Percentiles rank a stretch among this genome's conserved stretches.
Conservation (phyloP, 2,113 vertebrate species). For the Serinus canaria region DNA sequence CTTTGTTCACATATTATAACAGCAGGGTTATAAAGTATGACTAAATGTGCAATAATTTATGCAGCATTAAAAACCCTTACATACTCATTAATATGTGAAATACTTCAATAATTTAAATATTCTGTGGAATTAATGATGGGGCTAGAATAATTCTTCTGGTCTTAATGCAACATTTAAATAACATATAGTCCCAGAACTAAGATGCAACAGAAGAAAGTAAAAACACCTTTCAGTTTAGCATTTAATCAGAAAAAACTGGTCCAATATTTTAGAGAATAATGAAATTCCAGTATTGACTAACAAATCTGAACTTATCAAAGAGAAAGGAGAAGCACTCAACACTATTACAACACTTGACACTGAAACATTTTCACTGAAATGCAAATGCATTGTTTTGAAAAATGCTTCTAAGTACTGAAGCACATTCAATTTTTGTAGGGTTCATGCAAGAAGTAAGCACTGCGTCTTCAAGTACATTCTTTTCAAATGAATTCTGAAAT, state of each 20-base stretch:
- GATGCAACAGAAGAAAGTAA: background rate
- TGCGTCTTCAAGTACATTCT: background rate
- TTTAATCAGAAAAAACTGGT: background rate
- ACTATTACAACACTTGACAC: background rate
- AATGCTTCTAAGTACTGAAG: background rate
- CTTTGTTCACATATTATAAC: background rate
- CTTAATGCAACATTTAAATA: slow-evolving; percentile 19
- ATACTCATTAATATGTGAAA: slow-evolving; percentile 58
- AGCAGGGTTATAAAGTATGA: slow-evolving; percentile 5
- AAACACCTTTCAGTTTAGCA: slow-evolving; percentile 17
- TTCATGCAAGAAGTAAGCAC: background rate
- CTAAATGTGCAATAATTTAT: slow-evolving; percentile 23
- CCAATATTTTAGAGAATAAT: background rate
- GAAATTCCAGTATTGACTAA: background rate
- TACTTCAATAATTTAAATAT: slow-evolving; percentile 53
- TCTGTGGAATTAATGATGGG: background rate
- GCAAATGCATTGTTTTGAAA: background rate
- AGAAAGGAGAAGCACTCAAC: background rate
- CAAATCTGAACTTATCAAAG: background rate
- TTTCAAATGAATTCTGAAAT: background rate
- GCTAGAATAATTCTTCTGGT: background rate
- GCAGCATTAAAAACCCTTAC: background rate
- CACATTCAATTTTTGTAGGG: background rate
- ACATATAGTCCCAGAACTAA: slow-evolving; percentile 34
- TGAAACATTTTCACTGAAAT: background rate